Conservation (phyloP, 2,888 invertebrate species). For the Tridacna crocea region DNA sequence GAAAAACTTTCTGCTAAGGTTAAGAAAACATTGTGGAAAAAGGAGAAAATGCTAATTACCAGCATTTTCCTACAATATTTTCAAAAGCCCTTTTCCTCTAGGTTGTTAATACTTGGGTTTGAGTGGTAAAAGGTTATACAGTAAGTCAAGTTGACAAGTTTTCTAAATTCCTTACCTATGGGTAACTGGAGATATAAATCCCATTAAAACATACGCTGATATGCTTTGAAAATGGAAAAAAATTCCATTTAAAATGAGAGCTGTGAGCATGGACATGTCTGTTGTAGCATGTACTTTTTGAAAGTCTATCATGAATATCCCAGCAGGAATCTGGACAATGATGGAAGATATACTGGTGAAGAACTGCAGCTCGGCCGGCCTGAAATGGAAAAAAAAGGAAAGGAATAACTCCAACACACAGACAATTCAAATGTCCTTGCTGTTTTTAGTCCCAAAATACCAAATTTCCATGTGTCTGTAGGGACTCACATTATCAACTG, state of each 20-base stretch:
- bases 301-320: conserved; percentile 88
- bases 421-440: too few species aligned
- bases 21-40: too few species aligned
- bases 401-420: too few species aligned
- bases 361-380: conserved; percentile 91
- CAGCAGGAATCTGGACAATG: conserved; percentile 89
- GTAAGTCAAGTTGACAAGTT: too few species aligned
- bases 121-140: not conserved
- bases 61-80: too few species aligned
- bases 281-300: conserved; percentile 85
- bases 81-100: too few species aligned
- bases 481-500: too few species aligned
- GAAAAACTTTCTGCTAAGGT: too few species aligned
- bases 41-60: too few species aligned
- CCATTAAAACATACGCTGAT: conserved; percentile 91
- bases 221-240: conserved; percentile 93
- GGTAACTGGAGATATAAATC: conserved; percentile 92
- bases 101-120: too few species aligned
- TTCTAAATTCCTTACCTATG: conserved; percentile 84
- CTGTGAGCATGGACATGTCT: conserved; percentile 85
- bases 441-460: too few species aligned
- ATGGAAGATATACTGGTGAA: conserved; percentile 91
- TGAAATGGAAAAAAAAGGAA: conserved; percentile 81
- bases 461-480: too few species aligned
- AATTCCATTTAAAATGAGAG: conserved; percentile 89